phyloP scores from a whole-genome alignment of 2,888 invertebrate species.

The Trissolcus brochymenae region DNA sequence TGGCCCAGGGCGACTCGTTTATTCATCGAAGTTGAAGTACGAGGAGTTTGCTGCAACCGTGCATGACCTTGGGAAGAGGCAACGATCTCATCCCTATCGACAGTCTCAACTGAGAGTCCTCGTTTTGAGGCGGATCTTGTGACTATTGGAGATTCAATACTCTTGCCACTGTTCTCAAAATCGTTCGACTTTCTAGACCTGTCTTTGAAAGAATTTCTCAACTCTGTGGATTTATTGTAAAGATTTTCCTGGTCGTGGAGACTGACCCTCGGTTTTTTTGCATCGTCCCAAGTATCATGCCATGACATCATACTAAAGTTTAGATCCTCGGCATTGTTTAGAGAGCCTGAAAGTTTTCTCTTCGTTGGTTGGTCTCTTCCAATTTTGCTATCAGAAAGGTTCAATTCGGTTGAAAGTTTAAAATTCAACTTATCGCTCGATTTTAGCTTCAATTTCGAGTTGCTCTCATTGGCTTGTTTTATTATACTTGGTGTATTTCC shows the following conservation, averaged over 20 bases:
- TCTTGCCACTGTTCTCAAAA: slow-evolving; percentile 13
- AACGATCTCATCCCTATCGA: slow-evolving; percentile 10
- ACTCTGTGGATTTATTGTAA: not conserved
- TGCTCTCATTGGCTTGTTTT: not conserved
- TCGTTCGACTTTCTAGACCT: slow-evolving; percentile 26
- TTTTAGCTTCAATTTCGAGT: slow-evolving; percentile 6
- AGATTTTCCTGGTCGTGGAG: slow-evolving; percentile 39
- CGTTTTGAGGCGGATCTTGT: not conserved
- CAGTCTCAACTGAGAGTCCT: slow-evolving; percentile 11
- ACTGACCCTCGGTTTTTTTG: slow-evolving; percentile 28
- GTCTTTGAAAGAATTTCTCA: slow-evolving; percentile 2
- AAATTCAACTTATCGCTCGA: not conserved
- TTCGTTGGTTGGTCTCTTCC: not conserved
- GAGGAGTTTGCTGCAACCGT: too few relatives aligned
- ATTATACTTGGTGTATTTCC: not conserved
- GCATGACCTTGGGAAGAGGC: slow-evolving; percentile 8
- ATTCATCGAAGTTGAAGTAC: not conserved
- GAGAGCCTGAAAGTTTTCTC: slow-evolving; percentile 20
- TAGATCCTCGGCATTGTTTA: slow-evolving; percentile 12
- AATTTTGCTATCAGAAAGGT: not conserved
- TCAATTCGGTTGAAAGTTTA: not conserved
- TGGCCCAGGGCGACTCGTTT: not conserved
- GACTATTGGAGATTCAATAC: slow-evolving; percentile 13
- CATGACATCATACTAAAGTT: slow-evolving; percentile 21
- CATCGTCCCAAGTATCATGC: slow-evolving; percentile 38